Percentiles rank a stretch among this genome's conserved stretches.
phyloP scores from a whole-genome alignment of 2,797 vertebrate genomes.

The Brotula barbata region DNA sequence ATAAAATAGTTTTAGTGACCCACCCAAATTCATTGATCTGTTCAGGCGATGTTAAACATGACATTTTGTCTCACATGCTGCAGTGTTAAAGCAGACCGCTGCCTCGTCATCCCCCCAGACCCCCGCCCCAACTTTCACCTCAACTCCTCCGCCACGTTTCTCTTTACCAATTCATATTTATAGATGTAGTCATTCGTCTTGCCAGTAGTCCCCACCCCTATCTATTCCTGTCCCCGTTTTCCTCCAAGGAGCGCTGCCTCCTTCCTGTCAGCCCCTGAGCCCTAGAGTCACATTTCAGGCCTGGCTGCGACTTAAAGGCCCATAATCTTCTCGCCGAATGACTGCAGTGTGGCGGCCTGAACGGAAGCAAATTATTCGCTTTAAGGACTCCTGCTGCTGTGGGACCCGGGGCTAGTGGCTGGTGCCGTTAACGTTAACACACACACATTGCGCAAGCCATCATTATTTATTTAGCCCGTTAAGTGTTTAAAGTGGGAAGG shows the following conservation, averaged over 20 bases:
- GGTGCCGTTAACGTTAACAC: conserved; percentile 70
- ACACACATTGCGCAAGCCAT: conserved; percentile 65
- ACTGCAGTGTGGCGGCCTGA: conserved; percentile 78
- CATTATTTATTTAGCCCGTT: conserved; percentile 93
- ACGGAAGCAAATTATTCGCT: conserved; percentile 85
- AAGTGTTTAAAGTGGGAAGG: conserved; percentile 85
- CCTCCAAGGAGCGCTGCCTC: conserved; percentile 54
- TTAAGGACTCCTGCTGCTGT: conserved; percentile 87
- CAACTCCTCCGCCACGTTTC: conserved; percentile 5
- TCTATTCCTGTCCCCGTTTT: conserved; percentile 39
- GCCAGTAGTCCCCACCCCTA: conserved; percentile 16
- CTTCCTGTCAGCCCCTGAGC: conserved; percentile 71
- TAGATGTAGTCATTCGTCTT: conserved; percentile 23
- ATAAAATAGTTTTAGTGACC: too few relatives aligned
- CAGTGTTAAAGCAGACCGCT: too few relatives aligned
- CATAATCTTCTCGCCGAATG: conserved; percentile 86
- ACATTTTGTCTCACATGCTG: too few relatives aligned
- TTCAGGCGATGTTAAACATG: too few relatives aligned
- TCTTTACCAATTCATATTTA: conserved; percentile 18
- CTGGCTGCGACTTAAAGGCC: conserved; percentile 87
- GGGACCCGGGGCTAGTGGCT: conserved; percentile 81
- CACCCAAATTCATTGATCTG: too few relatives aligned
- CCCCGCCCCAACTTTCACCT: background rate
- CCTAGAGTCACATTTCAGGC: conserved; percentile 85
- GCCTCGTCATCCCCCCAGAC: background rate